Base-by-base conservation (phyloP, 92 coral and sea anemone species). In the Montipora capitata region DNA sequence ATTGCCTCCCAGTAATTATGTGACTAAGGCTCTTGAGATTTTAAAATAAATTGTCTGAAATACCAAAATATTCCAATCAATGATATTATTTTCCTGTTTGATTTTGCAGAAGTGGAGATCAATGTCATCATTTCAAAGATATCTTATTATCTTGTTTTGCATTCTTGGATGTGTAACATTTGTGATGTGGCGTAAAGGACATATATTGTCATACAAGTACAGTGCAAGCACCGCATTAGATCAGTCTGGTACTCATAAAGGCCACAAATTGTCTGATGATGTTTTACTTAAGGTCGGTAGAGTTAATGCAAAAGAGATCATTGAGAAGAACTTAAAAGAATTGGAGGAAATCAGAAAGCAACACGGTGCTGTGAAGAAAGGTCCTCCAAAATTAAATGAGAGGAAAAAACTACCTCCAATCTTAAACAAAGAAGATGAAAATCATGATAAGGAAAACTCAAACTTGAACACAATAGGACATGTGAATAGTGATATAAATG, bases 91-190 rank as follows among this genome's bases (percentile, higher is more conserved):
- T 27, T 43, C 17, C 27, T 27, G 35, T 13, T 73, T 71, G 82
- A 70, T 52, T 63, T 80, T 92, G 72, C 88, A 98, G 99, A 96
- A 82, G 82, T 98, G 99, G 99, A 91, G 96, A 80, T 90, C 98
- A 58, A 80, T 98, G 45, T 96, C 99, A 12, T 98, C 99, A 38
- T 94, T 98, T 76, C 98, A 96, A 81, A 88, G 94, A 87, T 74
- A 92, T 3, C 68, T 93, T 6, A 73, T 96, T 20, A 27, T 96
- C 44, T 73, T 92, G 76, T 76, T 92, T 45, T 27, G 68, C 48
- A 40, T 79, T 64, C 91, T 98, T 76, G 78, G 84, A 1, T 85
- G 81, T 43, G 79, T 90, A 9, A 91, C 90, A 12, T 41, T 93
- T 42, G 72, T 93, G 76, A 56, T 81, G 56, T 93, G 96, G 96